Evolutionary conservation across 2,113 vertebrate species (phyloP).

Genomic region (Naja naja): DNA sequence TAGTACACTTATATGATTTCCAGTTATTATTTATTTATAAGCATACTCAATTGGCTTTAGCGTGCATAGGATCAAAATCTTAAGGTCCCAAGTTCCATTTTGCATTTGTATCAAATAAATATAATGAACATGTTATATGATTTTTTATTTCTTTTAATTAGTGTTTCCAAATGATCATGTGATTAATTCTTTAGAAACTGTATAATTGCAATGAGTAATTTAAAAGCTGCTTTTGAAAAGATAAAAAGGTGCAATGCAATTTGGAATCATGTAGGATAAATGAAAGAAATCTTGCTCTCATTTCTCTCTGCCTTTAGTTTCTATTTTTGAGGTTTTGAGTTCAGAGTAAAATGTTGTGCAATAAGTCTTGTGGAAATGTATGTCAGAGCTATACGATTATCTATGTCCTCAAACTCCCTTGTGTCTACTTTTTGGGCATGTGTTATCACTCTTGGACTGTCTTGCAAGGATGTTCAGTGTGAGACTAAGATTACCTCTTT

Average conservation of each 20-base stretch:
- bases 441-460: conserved; percentile 27
- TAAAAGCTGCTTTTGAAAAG: background rate
- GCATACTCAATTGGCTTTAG: background rate
- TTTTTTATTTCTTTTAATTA: background rate
- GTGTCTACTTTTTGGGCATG: conserved; percentile 47
- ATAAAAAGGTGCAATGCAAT: background rate
- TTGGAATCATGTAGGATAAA: conserved; percentile 35
- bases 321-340: conserved; percentile 38
- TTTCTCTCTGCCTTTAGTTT: conserved; percentile 48
- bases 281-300: background rate
- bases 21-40: background rate
- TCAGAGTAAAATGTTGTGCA: conserved; percentile 25
- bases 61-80: background rate
- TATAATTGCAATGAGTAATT: conserved; percentile 22
- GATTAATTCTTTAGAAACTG: conserved; percentile 13
- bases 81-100: background rate
- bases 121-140: background rate
- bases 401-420: background rate
- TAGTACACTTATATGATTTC: background rate
- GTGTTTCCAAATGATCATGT: conserved; percentile 14
- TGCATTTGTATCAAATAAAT: background rate
- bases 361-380: conserved; percentile 34
- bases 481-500: conserved; percentile 11
- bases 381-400: conserved; percentile 21
- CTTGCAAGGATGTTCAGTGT: conserved; percentile 27